These are phyloP conservation scores for Macaca nemestrina DNA, from an alignment of 2,113 vertebrate genomes.

Conservation along the genomic window DNA sequence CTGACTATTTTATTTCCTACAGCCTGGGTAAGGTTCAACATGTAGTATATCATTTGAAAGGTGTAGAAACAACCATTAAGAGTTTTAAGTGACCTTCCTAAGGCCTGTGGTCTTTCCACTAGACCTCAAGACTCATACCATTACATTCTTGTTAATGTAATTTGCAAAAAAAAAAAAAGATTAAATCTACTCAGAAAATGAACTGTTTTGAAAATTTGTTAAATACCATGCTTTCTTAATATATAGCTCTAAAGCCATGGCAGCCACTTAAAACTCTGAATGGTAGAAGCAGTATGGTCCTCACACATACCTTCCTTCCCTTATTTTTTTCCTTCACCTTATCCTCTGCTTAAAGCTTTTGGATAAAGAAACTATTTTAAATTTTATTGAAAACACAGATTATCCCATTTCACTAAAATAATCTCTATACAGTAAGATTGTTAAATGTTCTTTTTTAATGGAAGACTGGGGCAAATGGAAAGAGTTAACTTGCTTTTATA, in stretches of 20 bases:
- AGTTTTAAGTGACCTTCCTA: background rate
- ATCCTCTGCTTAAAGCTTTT: background rate
- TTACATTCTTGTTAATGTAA: background rate
- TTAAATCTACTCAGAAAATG: background rate
- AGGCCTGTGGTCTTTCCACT: background rate
- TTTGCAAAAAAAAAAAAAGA: background rate
- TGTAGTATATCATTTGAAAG: background rate
- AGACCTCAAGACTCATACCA: background rate
- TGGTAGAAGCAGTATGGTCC: background rate
- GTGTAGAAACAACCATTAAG: background rate
- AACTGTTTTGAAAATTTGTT: background rate
- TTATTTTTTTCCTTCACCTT: background rate
- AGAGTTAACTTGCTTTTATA: background rate
- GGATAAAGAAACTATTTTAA: background rate
- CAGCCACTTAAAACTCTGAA: background rate
- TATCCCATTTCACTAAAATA: background rate
- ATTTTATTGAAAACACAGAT: slow-evolving; percentile 6
- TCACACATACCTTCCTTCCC: background rate
- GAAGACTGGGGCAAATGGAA: background rate
- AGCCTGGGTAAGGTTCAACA: background rate
- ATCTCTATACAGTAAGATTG: background rate
- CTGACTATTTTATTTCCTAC: background rate
- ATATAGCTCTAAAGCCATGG: background rate
- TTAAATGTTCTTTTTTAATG: background rate
- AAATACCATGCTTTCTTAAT: background rate